phyloP scores from a whole-genome alignment of 2,113 vertebrate species.

The Numida meleagris region DNA sequence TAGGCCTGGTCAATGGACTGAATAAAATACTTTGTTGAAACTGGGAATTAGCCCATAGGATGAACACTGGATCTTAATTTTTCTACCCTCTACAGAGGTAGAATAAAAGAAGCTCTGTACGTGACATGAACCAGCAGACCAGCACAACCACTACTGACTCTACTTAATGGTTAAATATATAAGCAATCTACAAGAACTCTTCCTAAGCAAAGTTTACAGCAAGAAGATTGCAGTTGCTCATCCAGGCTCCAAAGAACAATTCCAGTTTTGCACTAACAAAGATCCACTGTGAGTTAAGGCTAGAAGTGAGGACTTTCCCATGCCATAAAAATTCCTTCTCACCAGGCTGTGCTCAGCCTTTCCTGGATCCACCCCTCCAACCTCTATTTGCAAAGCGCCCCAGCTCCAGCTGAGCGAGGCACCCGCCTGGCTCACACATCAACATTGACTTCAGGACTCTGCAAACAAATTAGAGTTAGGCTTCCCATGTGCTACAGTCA shows the following conservation, averaged over 20 bases:
- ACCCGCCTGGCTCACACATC: neutral
- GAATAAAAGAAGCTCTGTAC: neutral
- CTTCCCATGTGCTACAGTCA: neutral
- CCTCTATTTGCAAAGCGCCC: neutral
- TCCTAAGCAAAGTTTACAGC: neutral
- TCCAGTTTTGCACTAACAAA: neutral
- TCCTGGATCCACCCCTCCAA: neutral
- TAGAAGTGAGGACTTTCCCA: neutral
- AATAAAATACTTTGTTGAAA: neutral
- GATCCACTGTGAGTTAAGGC: neutral
- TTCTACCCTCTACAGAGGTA: neutral
- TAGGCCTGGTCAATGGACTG: neutral
- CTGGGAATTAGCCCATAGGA: neutral
- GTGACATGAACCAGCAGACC: neutral
- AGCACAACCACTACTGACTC: neutral
- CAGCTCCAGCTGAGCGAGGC: neutral
- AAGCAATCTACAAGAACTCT: neutral
- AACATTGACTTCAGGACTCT: neutral
- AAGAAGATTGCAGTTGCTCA: neutral
- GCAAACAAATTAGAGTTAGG: neutral
- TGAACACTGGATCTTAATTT: fast-evolving
- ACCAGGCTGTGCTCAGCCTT: neutral
- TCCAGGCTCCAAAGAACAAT: neutral
- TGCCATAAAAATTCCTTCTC: neutral
- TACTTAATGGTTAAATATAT: neutral